Evolutionary conservation across 2,888 invertebrate species (phyloP).

Genomic region (Microplitis manilae): DNA sequence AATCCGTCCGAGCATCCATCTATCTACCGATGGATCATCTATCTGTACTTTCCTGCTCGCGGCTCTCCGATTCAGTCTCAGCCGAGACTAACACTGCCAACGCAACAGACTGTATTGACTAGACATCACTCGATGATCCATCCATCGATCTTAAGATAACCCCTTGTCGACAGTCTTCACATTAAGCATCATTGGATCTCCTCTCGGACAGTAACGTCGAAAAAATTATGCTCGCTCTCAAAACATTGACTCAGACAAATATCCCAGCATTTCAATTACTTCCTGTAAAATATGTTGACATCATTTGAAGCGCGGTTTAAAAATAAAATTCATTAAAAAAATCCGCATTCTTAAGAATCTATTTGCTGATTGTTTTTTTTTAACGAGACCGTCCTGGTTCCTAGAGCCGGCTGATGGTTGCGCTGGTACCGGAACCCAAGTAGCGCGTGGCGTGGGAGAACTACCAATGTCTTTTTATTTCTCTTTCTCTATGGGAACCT

Average conservation of each 20-base stretch:
- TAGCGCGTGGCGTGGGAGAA: constrained; percentile 4
- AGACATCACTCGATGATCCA: constrained; percentile 22
- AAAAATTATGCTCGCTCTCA: constrained; percentile 6
- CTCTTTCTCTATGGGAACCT: constrained; percentile 34
- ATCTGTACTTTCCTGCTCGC: too few relatives aligned
- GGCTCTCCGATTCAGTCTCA: too few relatives aligned
- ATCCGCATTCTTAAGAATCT: too few relatives aligned
- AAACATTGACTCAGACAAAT: constrained; percentile 28
- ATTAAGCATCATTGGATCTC: constrained; percentile 10
- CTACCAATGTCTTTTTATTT: background rate
- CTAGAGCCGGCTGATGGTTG: constrained; percentile 43
- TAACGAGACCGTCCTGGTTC: constrained; percentile 5
- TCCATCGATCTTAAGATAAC: constrained; percentile 27
- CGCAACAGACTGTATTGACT: constrained; percentile 4
- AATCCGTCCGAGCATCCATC: background rate
- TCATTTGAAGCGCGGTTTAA: too few relatives aligned
- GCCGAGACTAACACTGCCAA: background rate
- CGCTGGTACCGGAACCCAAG: background rate
- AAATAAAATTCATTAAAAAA: too few relatives aligned
- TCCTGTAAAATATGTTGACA: background rate
- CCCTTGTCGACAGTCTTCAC: constrained; percentile 12
- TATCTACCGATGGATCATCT: background rate
- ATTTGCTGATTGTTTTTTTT: background rate
- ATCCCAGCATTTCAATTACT: constrained; percentile 14
- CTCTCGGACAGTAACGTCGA: background rate